These are phyloP conservation scores for Limnephilus lunatus DNA, from an alignment of 2,888 invertebrate genomes.

Conservation along the genomic window DNA sequence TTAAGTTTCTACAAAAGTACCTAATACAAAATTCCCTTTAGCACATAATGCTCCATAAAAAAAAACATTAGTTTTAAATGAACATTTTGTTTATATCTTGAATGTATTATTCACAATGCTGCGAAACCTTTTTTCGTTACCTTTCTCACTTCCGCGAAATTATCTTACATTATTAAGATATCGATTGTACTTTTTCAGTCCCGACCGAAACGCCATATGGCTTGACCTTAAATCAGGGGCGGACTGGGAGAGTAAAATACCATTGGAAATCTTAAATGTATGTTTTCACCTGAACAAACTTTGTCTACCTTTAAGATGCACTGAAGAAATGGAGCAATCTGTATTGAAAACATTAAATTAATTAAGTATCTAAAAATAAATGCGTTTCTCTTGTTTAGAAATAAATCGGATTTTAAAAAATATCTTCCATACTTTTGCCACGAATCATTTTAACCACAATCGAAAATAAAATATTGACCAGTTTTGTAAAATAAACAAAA, in stretches of 20 bases:
- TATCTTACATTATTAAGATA: slow-evolving; percentile 24
- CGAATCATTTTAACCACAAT: too few species aligned
- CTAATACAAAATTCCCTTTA: not conserved
- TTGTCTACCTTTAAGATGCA: not conserved
- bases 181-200: slow-evolving; percentile 15
- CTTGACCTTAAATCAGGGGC: not conserved
- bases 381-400: too few species aligned
- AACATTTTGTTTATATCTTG: slow-evolving; percentile 5
- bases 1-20: not conserved
- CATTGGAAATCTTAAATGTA: too few species aligned
- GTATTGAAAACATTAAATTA: not conserved
- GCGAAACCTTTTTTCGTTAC: slow-evolving; percentile 17
- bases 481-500: too few species aligned
- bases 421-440: too few species aligned
- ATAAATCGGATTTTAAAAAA: too few species aligned
- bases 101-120: slow-evolving; percentile 27
- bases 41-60: not conserved
- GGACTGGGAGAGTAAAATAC: not conserved
- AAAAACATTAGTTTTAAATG: not conserved
- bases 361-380: too few species aligned
- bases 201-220: slow-evolving; percentile 21
- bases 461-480: too few species aligned
- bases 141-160: slow-evolving; percentile 39
- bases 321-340: not conserved
- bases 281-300: not conserved